Conservation (phyloP, 2,888 invertebrate species). For the Trilocha varians region DNA sequence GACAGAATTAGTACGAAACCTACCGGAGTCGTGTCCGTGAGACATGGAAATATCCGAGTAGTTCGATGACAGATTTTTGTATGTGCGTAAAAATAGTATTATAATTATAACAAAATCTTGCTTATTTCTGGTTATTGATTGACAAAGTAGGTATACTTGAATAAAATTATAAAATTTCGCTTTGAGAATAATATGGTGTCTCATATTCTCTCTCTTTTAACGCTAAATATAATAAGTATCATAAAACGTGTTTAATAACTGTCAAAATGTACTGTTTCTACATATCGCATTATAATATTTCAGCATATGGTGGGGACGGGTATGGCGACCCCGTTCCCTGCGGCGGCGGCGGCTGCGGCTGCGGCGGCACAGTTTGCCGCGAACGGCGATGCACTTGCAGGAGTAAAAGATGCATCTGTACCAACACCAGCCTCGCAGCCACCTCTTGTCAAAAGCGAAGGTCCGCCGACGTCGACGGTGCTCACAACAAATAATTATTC, state of each 20-base stretch:
- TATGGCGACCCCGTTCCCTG: conserved; percentile 82
- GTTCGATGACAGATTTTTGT: too few species aligned
- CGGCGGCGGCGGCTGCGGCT: conserved; percentile 76
- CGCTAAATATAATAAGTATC: not conserved
- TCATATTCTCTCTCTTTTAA: too few species aligned
- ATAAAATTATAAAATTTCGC: too few species aligned
- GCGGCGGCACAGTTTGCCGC: conserved; percentile 75
- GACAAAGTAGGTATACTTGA: too few species aligned
- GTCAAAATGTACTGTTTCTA: too few species aligned
- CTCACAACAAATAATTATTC: conserved; percentile 63
- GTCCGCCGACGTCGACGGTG: conserved; percentile 57
- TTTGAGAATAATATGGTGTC: too few species aligned
- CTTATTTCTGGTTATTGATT: too few species aligned
- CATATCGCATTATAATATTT: conserved; percentile 40
- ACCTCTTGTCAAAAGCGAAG: conserved; percentile 70
- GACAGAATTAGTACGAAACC: conserved; percentile 51
- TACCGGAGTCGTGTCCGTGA: conserved; percentile 44
- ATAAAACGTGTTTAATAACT: too few species aligned
- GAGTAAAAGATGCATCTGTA: conserved; percentile 60
- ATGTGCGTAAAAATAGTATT: too few species aligned
- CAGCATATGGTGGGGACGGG: conserved; percentile 97
- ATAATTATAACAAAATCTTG: too few species aligned
- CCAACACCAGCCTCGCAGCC: conserved; percentile 51
- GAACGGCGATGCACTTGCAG: conserved; percentile 69
- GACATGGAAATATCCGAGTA: conserved; percentile 28